Conservation (phyloP, 2,888 invertebrate species). For the Nycteola revayana region DNA sequence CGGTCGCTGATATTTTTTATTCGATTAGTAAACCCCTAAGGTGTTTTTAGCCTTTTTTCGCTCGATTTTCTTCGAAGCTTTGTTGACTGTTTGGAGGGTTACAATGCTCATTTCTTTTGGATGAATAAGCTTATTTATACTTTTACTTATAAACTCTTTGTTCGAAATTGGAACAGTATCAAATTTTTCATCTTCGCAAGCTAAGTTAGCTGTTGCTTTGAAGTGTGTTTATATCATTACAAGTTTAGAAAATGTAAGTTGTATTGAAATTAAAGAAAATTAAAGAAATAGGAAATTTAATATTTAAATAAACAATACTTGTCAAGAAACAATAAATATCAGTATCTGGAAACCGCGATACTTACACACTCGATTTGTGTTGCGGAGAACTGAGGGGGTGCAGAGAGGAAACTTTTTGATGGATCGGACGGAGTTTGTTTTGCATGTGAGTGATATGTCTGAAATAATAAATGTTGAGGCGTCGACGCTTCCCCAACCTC, state of each 20-base stretch:
- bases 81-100: slow-evolving; percentile 80
- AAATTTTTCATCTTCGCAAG: slow-evolving; percentile 1
- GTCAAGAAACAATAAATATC: slow-evolving; percentile 31
- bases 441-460: slow-evolving; percentile 83
- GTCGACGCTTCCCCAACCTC: slow-evolving; percentile 72
- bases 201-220: not conserved
- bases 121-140: slow-evolving; percentile 77
- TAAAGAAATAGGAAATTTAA: not conserved
- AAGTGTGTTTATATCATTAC: too few relatives aligned
- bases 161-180: slow-evolving; percentile 11
- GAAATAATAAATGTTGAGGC: slow-evolving; percentile 83
- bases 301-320: slow-evolving; percentile 2
- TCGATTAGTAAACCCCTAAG: slow-evolving; percentile 84
- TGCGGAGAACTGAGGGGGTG: slow-evolving; percentile 44
- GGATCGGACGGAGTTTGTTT: slow-evolving; percentile 82
- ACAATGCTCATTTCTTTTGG: slow-evolving; percentile 79
- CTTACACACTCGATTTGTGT: slow-evolving; percentile 81
- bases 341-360: slow-evolving; percentile 61
- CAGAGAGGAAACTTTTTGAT: slow-evolving; percentile 77
- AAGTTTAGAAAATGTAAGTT: too few relatives aligned
- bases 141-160: slow-evolving; percentile 36
- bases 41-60: slow-evolving; percentile 83
- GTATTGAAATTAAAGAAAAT: too few relatives aligned
- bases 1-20: slow-evolving; percentile 83
- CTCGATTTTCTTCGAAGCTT: slow-evolving; percentile 82